These are phyloP conservation scores for Acronicta alni DNA, from an alignment of 2,888 invertebrate species.

Conservation along the genomic window DNA sequence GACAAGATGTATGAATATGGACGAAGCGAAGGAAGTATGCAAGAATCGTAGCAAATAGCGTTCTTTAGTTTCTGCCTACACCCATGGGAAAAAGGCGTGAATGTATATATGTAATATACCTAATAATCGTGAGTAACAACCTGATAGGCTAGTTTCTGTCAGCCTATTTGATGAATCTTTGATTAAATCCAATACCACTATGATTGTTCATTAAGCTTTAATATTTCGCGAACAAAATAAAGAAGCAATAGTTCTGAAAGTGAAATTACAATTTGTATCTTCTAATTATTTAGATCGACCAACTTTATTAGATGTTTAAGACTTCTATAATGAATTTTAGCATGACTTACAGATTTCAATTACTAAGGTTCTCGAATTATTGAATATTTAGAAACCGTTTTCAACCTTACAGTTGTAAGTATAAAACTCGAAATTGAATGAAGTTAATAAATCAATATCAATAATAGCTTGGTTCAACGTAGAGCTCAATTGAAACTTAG, in stretches of 20 bases:
- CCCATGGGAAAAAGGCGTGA: too few species aligned
- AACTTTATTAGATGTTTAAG: slow-evolving; percentile 52
- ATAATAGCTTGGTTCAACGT: slow-evolving; percentile 52
- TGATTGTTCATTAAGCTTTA: background rate
- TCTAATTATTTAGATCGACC: slow-evolving; percentile 28
- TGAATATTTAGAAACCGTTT: background rate
- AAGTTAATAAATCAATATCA: slow-evolving; percentile 47
- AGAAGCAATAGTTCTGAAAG: slow-evolving; percentile 19
- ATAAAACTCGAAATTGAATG: slow-evolving; percentile 19
- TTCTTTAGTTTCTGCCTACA: too few species aligned
- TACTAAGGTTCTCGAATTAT: slow-evolving; percentile 38
- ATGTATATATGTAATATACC: too few species aligned
- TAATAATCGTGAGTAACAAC: too few species aligned
- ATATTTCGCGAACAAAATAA: slow-evolving; percentile 5
- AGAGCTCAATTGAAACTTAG: slow-evolving; percentile 80
- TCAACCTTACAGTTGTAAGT: accelerated
- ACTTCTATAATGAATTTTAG: slow-evolving; percentile 55
- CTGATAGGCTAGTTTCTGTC: too few species aligned
- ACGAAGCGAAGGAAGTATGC: too few species aligned
- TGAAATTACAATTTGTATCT: slow-evolving; percentile 33
- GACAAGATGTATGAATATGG: too few species aligned
- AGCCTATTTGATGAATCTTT: too few species aligned
- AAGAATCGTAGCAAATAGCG: too few species aligned
- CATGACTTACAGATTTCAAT: slow-evolving; percentile 58
- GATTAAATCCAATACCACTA: too few species aligned